A percentile compares a stretch with the other conserved stretches of the same genome.
These are phyloP conservation scores for Reinhardtius hippoglossoides DNA, from an alignment of 2,113 vertebrate genomes.

Conservation along the genomic window DNA sequence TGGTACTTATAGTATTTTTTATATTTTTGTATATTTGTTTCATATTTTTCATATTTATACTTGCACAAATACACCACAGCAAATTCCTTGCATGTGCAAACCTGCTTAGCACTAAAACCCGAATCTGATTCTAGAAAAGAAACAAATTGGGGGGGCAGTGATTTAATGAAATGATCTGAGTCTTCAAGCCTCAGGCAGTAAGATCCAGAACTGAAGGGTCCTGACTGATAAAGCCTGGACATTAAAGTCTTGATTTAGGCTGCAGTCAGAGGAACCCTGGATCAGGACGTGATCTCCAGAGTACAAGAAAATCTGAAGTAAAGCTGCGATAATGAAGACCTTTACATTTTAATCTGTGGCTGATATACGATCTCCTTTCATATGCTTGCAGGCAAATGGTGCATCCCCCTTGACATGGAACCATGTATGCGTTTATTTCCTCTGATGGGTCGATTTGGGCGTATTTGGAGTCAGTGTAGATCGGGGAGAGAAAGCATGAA, in stretches of 20 bases:
- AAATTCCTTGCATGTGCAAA: too few relatives aligned
- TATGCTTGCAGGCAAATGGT: background rate
- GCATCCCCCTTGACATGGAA: background rate
- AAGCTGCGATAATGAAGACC: background rate
- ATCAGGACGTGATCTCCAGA: background rate
- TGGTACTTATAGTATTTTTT: too few relatives aligned
- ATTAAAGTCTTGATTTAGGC: background rate
- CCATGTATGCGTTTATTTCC: too few relatives aligned
- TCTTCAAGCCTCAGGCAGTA: background rate
- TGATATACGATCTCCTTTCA: background rate
- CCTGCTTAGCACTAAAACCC: too few relatives aligned
- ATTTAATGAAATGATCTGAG: background rate
- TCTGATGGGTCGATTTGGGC: too few relatives aligned
- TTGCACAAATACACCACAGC: too few relatives aligned
- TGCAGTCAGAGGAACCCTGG: background rate
- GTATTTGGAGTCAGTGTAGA: too few relatives aligned
- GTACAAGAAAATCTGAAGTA: background rate
- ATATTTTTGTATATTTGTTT: too few relatives aligned
- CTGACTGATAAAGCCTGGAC: background rate
- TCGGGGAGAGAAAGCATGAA: too few relatives aligned
- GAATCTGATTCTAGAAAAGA: too few relatives aligned
- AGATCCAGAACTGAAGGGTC: background rate
- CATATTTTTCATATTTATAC: too few relatives aligned
- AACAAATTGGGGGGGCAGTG: background rate
- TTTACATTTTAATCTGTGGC: background rate